Evolutionary conservation across 2,113 vertebrate genomes (phyloP).

Genomic region (Prunella fulvescens): DNA sequence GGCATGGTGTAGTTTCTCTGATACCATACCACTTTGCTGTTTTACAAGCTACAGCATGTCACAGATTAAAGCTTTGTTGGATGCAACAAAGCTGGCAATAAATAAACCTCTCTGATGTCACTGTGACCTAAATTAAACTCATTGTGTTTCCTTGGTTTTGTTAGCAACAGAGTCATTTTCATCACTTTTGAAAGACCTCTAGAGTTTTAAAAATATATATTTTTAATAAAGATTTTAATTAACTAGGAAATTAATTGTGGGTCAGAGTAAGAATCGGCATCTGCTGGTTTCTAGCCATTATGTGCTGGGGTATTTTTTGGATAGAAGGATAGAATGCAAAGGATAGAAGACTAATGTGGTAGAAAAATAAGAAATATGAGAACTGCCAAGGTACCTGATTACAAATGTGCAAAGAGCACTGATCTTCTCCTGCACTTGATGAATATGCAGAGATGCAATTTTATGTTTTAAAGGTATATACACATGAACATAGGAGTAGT

Average conservation of each 20-base stretch:
- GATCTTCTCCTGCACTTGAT: neutral
- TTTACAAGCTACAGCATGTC: slow-evolving; percentile 65
- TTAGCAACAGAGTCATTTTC: neutral
- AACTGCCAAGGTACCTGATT: neutral
- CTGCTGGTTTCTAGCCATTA: neutral
- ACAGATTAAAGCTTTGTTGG: slow-evolving; percentile 68
- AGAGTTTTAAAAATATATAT: neutral
- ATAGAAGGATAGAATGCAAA: neutral
- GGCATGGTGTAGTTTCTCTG: slow-evolving; percentile 55
- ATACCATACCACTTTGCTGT: slow-evolving; percentile 58
- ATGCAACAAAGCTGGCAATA: slow-evolving; percentile 63
- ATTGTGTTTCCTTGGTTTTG: slow-evolving; percentile 20
- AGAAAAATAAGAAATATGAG: neutral
- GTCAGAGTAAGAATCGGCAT: neutral
- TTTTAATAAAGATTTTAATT: slow-evolving; percentile 2
- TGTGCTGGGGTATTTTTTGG: neutral
- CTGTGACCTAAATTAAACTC: slow-evolving; percentile 68
- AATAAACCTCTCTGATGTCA: slow-evolving; percentile 64
- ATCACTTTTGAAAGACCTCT: neutral
- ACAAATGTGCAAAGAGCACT: neutral
- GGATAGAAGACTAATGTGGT: neutral
- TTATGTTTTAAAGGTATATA: neutral
- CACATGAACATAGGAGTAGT: neutral
- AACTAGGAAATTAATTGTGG: neutral
- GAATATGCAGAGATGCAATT: neutral